Evolutionary conservation across 2,888 invertebrate genomes (phyloP).

Genomic region (Cyclophora albipunctata): DNA sequence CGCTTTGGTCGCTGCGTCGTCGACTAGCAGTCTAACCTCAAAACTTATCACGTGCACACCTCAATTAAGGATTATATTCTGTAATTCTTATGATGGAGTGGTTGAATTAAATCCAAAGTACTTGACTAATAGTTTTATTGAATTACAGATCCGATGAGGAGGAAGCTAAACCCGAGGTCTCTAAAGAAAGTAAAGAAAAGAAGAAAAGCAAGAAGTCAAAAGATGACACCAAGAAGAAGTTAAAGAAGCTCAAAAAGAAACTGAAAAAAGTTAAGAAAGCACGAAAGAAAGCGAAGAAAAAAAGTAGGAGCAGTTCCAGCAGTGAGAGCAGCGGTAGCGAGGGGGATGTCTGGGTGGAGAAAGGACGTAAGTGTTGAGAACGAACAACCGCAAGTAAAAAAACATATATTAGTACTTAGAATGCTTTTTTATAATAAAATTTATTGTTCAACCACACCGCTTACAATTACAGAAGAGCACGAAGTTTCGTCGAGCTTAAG

Average conservation of each 20-base stretch:
- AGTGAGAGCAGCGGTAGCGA: slow-evolving; percentile 53
- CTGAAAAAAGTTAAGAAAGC: slow-evolving; percentile 71
- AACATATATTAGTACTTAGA: no score
- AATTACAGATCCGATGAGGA: slow-evolving; percentile 64
- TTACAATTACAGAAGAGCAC: slow-evolving; percentile 35
- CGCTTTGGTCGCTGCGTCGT: no score
- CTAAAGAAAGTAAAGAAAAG: slow-evolving; percentile 55
- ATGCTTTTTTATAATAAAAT: no score
- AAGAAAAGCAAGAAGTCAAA: slow-evolving; percentile 58
- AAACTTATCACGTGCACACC: no score
- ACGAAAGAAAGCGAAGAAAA: slow-evolving; percentile 69
- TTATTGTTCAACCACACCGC: no score
- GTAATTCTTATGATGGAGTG: no score
- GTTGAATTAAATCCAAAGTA: no score
- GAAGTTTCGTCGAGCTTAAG: slow-evolving; percentile 21
- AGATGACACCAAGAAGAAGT: slow-evolving; percentile 73
- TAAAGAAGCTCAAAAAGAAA: slow-evolving; percentile 72
- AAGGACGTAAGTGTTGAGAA: slow-evolving; percentile 61
- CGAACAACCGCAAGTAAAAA: no score
- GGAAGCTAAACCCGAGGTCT: slow-evolving; percentile 42
- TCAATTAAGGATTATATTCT: no score
- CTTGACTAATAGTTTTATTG: no score
- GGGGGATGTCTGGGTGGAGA: slow-evolving; percentile 82
- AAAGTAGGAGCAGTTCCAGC: slow-evolving; percentile 52
- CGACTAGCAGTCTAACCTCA: no score